These are phyloP conservation scores for Drosophila subpulchrella DNA, from an alignment of 1,140 invertebrate species.

Conservation along the genomic window DNA sequence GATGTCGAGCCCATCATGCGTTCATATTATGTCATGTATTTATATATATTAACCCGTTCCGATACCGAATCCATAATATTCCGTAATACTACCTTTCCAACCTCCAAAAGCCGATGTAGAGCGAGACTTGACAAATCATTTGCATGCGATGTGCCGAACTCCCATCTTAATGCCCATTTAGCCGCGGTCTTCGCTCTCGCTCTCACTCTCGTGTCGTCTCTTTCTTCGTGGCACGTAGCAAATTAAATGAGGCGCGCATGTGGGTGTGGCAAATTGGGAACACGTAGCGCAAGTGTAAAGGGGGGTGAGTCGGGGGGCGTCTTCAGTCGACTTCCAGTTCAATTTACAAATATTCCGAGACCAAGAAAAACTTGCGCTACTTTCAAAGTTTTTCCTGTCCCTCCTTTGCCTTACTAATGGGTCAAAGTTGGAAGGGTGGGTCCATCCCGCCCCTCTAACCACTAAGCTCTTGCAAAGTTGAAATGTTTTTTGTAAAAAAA, in stretches of 20 bases:
- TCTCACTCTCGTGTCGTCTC: conserved; percentile 12
- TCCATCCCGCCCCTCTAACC: conserved; percentile 29
- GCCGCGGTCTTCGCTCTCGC: conserved; percentile 1
- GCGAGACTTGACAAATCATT: conserved; percentile 42
- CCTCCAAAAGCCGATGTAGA: neutral
- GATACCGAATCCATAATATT: conserved; percentile 19
- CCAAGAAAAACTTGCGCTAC: conserved; percentile 65
- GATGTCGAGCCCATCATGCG: conserved; percentile 74
- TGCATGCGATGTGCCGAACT: conserved; percentile 59
- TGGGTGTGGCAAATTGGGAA: conserved; percentile 67
- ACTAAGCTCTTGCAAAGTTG: conserved; percentile 73
- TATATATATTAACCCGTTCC: conserved; percentile 43
- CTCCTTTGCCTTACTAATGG: conserved; percentile 49
- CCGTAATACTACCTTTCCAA: conserved; percentile 3
- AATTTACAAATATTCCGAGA: conserved; percentile 71
- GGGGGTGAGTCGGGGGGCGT: neutral
- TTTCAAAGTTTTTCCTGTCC: conserved; percentile 56
- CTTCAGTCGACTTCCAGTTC: conserved; percentile 60
- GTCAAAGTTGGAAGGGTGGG: conserved; percentile 69
- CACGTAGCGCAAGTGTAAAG: conserved; percentile 52
- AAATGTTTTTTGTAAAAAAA: conserved; percentile 36
- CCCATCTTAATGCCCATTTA: conserved; percentile 36
- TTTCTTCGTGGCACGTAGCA: conserved; percentile 54
- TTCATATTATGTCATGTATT: conserved; percentile 77
- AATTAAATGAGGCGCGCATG: conserved; percentile 68